phyloP scores from a whole-genome alignment of 2,888 invertebrate genomes.

The Tenthredo mesomela region DNA sequence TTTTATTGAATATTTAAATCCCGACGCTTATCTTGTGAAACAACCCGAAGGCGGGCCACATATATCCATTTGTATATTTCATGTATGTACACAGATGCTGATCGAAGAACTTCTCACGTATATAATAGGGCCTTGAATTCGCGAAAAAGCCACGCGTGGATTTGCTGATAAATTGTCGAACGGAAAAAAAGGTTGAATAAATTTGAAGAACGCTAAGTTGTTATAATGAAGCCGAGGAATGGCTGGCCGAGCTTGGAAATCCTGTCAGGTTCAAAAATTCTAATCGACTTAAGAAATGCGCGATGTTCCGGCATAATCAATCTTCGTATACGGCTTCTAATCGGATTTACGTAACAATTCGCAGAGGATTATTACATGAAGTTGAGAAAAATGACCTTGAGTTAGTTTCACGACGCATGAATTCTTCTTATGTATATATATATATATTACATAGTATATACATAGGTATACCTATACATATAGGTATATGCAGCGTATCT shows the following conservation, averaged over 20 bases:
- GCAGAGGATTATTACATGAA: constrained; percentile 40
- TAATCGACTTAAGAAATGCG: constrained; percentile 21
- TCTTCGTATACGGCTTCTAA: constrained; percentile 45
- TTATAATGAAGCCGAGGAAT: background rate
- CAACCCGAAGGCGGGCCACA: background rate
- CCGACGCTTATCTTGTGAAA: background rate
- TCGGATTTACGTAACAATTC: constrained; percentile 40
- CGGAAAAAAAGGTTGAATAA: background rate
- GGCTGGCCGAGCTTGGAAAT: background rate
- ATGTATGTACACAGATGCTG: background rate
- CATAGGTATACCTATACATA: too few species aligned
- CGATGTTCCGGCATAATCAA: background rate
- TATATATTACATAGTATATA: too few species aligned
- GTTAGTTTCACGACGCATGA: background rate
- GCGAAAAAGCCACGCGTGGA: background rate
- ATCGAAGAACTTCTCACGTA: background rate
- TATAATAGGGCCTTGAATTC: background rate
- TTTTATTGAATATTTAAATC: constrained; percentile 16
- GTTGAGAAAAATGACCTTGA: constrained; percentile 13
- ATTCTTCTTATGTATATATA: background rate
- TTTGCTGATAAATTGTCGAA: background rate
- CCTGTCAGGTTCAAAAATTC: constrained; percentile 21
- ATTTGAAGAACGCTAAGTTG: background rate
- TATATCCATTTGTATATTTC: constrained; percentile 3
- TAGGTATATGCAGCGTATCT: background rate